Percentiles rank a stretch among this genome's conserved stretches.
phyloP scores from a whole-genome alignment of 1,140 invertebrate species.

The Papilio xuthus region DNA sequence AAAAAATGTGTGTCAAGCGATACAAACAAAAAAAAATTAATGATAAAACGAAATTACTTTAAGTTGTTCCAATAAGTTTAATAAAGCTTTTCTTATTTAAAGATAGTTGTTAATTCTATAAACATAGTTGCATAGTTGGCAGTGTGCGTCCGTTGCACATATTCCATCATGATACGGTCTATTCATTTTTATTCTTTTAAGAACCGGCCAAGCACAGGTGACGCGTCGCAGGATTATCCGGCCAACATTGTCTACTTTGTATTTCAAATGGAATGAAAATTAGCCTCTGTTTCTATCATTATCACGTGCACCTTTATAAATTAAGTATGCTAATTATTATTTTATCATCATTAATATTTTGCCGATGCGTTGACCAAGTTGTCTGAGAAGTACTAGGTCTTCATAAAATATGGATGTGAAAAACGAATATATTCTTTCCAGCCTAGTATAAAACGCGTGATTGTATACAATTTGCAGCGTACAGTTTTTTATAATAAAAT shows the following conservation, averaged over 20 bases:
- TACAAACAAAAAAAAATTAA: too few relatives aligned
- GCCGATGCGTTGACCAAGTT: too few relatives aligned
- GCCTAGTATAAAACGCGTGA: neutral
- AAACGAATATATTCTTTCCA: neutral
- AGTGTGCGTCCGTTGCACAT: neutral
- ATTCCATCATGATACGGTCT: constrained; percentile 18
- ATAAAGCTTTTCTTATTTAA: too few relatives aligned
- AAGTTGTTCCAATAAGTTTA: too few relatives aligned
- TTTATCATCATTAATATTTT: neutral
- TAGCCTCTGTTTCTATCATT: neutral
- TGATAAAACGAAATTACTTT: too few relatives aligned
- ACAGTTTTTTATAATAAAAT: neutral
- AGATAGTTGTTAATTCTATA: neutral
- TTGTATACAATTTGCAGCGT: neutral
- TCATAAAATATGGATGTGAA: neutral
- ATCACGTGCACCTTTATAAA: neutral
- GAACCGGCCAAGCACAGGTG: constrained; percentile 13
- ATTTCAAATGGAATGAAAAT: neutral
- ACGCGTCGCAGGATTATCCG: constrained; percentile 2
- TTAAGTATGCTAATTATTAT: neutral
- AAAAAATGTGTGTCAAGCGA: too few relatives aligned
- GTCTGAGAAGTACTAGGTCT: neutral
- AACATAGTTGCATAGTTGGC: neutral
- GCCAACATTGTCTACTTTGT: constrained; percentile 9
- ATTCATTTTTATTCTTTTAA: constrained; percentile 18